Percentiles rank a stretch among this genome's conserved stretches.
phyloP scores from a whole-genome alignment of 2,888 invertebrate species.

The Melieria picta region DNA sequence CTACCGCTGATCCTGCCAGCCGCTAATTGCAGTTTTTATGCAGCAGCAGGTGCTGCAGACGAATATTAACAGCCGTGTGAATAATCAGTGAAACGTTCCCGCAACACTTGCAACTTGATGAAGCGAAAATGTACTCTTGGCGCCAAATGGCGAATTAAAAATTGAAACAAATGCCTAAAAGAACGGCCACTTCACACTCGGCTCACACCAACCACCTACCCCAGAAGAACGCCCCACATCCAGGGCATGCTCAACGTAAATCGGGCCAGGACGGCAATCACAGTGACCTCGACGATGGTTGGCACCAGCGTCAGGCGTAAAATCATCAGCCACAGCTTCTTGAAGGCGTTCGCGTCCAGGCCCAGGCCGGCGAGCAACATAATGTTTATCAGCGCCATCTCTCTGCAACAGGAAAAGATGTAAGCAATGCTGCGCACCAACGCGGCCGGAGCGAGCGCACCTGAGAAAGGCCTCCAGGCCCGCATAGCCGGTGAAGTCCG shows the following conservation, averaged over 20 bases:
- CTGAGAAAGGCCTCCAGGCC: constrained; percentile 67
- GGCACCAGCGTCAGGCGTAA: constrained; percentile 71
- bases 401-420: constrained; percentile 61
- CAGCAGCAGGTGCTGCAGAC: no score
- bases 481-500: constrained; percentile 67
- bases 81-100: no score
- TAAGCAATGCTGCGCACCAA: background rate
- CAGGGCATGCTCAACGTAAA: constrained; percentile 71
- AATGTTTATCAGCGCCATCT: constrained; percentile 73
- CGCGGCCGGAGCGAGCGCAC: constrained; percentile 51
- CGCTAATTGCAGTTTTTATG: no score
- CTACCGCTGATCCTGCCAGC: no score
- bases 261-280: constrained; percentile 68
- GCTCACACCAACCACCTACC: constrained; percentile 60
- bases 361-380: constrained; percentile 74
- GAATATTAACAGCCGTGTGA: no score
- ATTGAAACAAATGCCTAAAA: background rate
- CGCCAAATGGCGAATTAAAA: no score
- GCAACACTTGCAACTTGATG: no score
- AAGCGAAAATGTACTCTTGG: no score
- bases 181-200: background rate
- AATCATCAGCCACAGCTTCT: constrained; percentile 69
- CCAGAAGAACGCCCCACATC: constrained; percentile 70
- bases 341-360: constrained; percentile 71
- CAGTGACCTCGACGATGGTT: constrained; percentile 70